Evolutionary conservation across 1,140 invertebrate species (phyloP), one percentile per base, ranked within the genome.

Genomic region (Hypothenemus hampei): DNA sequence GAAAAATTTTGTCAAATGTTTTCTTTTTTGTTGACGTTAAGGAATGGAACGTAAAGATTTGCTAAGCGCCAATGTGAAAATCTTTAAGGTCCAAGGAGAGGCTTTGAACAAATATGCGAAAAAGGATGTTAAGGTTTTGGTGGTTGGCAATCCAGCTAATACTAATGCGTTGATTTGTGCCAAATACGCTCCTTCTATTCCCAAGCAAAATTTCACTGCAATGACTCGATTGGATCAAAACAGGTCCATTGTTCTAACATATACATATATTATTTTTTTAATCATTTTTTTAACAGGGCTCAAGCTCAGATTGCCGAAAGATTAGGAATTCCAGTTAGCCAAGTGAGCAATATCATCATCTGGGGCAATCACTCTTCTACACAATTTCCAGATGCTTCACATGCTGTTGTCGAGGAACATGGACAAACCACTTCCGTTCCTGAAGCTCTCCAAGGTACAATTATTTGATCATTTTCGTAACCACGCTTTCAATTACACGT

Each of bases 331-430:
- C 73, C 86, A 47, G 83, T 90, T 26, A 79, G 81, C 10, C 40
- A 49, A 20, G 85, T 98, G 2, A 83, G 82, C 61, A 97, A 97
- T 71, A 86, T 96, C 4, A 90, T 96, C 51, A 99, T 99, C 68
- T 99, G 97, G 97, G 97, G 97, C 19, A 99, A 99, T 74, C 97
- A 99, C 69, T 98, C 95, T 0, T 93, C 93, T 4, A 99, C 97
- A 3, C 97, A 99, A 75, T 98, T 91, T 73, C 97, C 97, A 15
- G 97, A 99, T 82, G 87, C 89, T 8, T 77, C 79, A n/a, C 86
- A 95, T 71, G 94, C 93, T 41, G 72, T 78, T 31, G 91, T 92
- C 4, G 72, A 69, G 40, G 74, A 78, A 63, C 73, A 77, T 65
- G 55, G 63, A 2, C 52, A 53, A 37, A 22, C 60, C 7, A 64